phyloP scores from a whole-genome alignment of 2,888 invertebrate species.

The Oeneis ivallda region DNA sequence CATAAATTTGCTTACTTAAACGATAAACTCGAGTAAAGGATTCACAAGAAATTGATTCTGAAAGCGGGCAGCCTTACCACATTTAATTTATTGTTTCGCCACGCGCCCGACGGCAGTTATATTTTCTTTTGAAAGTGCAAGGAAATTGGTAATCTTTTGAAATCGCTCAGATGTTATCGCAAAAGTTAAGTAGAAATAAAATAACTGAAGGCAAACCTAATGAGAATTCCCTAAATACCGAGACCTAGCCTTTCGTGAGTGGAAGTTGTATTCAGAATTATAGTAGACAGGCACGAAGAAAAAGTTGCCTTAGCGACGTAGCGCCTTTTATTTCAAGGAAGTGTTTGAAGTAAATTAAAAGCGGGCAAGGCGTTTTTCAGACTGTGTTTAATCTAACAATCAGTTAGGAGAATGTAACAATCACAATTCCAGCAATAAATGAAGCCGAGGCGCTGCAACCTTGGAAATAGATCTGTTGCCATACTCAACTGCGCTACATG shows the following conservation, averaged over 20 bases:
- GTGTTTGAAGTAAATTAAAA: constrained; percentile 63
- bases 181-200: constrained; percentile 41
- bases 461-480: constrained; percentile 71
- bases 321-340: constrained; percentile 67
- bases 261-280: constrained; percentile 63
- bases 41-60: constrained; percentile 62
- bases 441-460: constrained; percentile 61
- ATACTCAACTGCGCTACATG: constrained; percentile 58
- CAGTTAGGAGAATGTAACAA: constrained; percentile 53
- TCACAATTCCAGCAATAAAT: constrained; percentile 59
- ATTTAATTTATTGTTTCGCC: constrained; percentile 57
- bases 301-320: constrained; percentile 54
- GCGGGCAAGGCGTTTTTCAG: constrained; percentile 55
- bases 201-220: constrained; percentile 51
- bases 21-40: constrained; percentile 66
- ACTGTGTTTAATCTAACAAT: constrained; percentile 58
- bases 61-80: constrained; percentile 61
- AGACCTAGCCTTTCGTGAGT: constrained; percentile 61
- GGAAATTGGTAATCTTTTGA: constrained; percentile 38
- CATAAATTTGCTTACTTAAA: constrained; percentile 73
- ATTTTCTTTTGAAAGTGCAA: constrained; percentile 14
- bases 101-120: constrained; percentile 7
- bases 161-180: constrained; percentile 44
- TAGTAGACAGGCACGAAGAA: constrained; percentile 68
- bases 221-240: constrained; percentile 58